Evolutionary conservation across 2,888 invertebrate genomes (phyloP).

Genomic region (Micoletzkya japonica): DNA sequence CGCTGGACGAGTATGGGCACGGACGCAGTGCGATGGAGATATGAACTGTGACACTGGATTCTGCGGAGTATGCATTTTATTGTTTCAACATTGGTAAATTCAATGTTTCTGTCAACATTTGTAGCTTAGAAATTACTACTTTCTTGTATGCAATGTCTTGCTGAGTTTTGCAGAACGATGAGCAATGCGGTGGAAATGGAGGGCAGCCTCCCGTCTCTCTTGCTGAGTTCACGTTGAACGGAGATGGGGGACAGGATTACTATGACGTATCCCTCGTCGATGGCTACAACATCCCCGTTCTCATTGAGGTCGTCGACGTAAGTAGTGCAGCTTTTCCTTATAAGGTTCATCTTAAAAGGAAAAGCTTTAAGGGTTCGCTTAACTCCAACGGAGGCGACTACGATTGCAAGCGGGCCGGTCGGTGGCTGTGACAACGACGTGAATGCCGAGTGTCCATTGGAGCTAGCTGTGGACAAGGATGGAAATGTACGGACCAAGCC

Average conservation of each 20-base stretch:
- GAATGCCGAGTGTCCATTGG: too few species aligned
- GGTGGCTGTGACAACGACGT: too few species aligned
- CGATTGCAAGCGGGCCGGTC: too few species aligned
- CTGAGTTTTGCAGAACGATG: constrained; percentile 32
- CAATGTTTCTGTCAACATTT: too few species aligned
- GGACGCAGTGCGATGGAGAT: constrained; percentile 49
- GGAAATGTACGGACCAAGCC: too few species aligned
- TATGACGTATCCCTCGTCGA: constrained; percentile 69
- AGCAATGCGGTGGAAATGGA: constrained; percentile 66
- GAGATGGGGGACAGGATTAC: constrained; percentile 65
- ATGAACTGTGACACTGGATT: constrained; percentile 54
- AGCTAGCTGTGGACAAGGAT: too few species aligned
- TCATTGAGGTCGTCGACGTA: constrained; percentile 37
- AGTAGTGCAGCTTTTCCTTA: too few species aligned
- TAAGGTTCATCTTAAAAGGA: too few species aligned
- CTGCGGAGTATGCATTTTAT: constrained; percentile 37
- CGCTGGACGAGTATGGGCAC: constrained; percentile 52
- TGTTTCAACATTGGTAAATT: background rate
- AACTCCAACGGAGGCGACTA: too few species aligned
- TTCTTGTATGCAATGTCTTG: too few species aligned
- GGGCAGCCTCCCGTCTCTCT: constrained; percentile 66
- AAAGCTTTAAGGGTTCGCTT: too few species aligned
- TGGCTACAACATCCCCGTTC: constrained; percentile 66
- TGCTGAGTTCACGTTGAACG: constrained; percentile 67
- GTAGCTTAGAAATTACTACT: too few species aligned